Evolutionary conservation across 2,113 vertebrate genomes (phyloP).

Genomic region (Thamnophis sirtalis): DNA sequence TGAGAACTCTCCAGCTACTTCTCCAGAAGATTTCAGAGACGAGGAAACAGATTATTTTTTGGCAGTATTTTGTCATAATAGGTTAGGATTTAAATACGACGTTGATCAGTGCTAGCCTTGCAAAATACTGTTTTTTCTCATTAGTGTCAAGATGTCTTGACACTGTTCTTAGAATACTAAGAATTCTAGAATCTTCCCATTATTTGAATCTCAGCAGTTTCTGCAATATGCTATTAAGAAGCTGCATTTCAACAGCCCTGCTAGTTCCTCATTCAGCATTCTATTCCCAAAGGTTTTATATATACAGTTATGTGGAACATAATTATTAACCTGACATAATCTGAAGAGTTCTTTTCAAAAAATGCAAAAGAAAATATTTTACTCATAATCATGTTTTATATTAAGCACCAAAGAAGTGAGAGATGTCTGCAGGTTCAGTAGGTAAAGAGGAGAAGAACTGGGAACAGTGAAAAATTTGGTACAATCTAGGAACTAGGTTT

Average conservation of each 20-base stretch:
- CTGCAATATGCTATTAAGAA: background rate
- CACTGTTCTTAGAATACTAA: conserved; percentile 6
- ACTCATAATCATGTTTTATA: background rate
- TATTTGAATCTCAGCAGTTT: conserved; percentile 15
- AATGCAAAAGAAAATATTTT: background rate
- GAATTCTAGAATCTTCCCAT: background rate
- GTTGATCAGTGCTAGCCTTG: background rate
- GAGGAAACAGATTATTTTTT: background rate
- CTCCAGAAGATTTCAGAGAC: background rate
- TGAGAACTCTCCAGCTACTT: background rate
- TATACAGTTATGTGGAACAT: background rate
- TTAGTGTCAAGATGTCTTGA: background rate
- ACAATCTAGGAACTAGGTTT: background rate
- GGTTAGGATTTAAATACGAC: background rate
- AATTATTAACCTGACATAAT: background rate
- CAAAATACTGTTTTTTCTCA: background rate
- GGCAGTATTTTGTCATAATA: background rate
- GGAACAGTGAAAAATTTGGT: background rate
- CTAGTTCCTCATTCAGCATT: background rate
- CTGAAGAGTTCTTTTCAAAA: background rate
- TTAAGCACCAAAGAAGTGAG: background rate
- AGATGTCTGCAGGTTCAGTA: background rate
- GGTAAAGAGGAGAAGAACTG: background rate
- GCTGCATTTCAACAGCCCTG: background rate
- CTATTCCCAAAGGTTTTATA: background rate